Conservation (phyloP, 2,888 invertebrate genomes). For the Atherix ibis region DNA sequence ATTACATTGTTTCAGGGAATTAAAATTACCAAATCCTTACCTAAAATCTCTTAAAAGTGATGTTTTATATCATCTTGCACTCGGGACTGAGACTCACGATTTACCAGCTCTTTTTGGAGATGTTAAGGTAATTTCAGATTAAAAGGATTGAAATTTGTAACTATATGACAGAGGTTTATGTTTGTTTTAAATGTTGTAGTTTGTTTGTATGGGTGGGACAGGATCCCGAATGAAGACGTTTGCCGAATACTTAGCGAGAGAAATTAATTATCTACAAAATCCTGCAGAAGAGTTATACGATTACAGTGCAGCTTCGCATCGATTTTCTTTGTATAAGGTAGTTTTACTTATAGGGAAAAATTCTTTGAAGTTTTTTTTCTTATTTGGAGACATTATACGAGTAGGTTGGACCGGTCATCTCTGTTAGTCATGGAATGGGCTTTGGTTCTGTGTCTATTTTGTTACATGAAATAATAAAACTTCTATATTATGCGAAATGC, state of each 20-base stretch:
- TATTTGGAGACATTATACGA: background rate
- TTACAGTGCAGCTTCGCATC: slow-evolving; percentile 70
- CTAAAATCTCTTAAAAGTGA: slow-evolving; percentile 57
- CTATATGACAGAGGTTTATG: background rate
- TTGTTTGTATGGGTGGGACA: slow-evolving; percentile 91
- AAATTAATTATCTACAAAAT: slow-evolving; percentile 64
- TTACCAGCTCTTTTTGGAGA: slow-evolving; percentile 84
- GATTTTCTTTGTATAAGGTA: slow-evolving; percentile 89
- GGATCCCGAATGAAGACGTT: slow-evolving; percentile 80
- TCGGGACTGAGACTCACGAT: slow-evolving; percentile 70
- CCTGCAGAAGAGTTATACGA: slow-evolving; percentile 66
- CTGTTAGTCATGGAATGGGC: slow-evolving; percentile 77
- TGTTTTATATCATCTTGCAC: slow-evolving; percentile 75
- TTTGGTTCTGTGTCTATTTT: slow-evolving; percentile 91
- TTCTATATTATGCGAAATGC: slow-evolving; percentile 80
- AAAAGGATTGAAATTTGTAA: background rate
- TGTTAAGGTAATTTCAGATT: slow-evolving; percentile 51
- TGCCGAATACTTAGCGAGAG: slow-evolving; percentile 67
- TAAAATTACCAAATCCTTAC: slow-evolving; percentile 5
- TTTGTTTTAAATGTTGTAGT: slow-evolving; percentile 37
- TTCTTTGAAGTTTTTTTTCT: background rate
- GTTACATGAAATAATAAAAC: slow-evolving; percentile 89
- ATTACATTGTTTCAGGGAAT: background rate
- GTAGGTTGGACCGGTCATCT: slow-evolving; percentile 27
- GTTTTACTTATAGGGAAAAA: background rate